Conservation (phyloP, 1,140 invertebrate genomes). For the Anoplolepis gracilipes region DNA sequence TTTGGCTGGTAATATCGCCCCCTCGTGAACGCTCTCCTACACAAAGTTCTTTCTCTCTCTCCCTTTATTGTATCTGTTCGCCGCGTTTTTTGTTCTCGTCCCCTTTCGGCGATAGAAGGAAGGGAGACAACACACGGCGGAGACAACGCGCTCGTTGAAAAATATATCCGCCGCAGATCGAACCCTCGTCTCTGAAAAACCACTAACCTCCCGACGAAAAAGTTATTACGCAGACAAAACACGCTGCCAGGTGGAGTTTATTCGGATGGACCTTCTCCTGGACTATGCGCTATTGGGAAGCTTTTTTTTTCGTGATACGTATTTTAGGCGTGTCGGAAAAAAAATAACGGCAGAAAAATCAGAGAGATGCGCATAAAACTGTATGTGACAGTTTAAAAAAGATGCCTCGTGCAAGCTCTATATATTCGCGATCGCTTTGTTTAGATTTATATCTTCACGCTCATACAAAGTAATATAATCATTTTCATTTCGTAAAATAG, state of each 20-base stretch:
- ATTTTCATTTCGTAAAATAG: not conserved
- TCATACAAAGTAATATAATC: not conserved
- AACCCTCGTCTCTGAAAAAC: constrained; percentile 39
- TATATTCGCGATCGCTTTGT: not conserved
- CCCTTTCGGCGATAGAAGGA: not conserved
- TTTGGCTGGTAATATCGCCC: constrained; percentile 74
- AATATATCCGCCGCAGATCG: constrained; percentile 38
- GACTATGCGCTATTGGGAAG: not conserved
- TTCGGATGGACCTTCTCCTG: not conserved
- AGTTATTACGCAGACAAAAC: constrained; percentile 54
- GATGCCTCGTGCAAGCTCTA: not conserved
- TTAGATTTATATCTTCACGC: not conserved
- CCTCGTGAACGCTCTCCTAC: not conserved
- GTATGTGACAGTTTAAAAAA: not conserved
- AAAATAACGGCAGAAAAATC: not conserved
- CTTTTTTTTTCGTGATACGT: not conserved
- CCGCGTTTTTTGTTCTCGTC: constrained; percentile 41
- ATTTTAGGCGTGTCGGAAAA: not conserved
- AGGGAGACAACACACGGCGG: not conserved
- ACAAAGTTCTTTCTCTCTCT: constrained; percentile 5
- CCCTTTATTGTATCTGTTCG: not conserved
- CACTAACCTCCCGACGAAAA: constrained; percentile 47
- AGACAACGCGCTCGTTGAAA: constrained; percentile 38
- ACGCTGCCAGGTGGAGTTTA: constrained; percentile 11
- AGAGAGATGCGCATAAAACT: not conserved